Evolutionary conservation across 2,888 invertebrate species (phyloP).

Genomic region (Chloroclystis v-ata): DNA sequence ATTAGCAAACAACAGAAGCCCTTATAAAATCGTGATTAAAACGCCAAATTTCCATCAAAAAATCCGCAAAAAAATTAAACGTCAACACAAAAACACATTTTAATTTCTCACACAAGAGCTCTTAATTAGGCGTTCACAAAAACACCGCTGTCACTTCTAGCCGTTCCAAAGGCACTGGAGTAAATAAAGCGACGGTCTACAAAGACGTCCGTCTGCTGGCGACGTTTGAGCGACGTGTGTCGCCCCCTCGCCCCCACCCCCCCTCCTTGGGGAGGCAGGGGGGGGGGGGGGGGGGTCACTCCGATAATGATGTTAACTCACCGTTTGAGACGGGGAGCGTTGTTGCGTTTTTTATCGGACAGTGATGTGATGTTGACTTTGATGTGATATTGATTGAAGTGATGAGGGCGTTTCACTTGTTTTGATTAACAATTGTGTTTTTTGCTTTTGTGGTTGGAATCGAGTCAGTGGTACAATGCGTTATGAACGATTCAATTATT

Average conservation of each 20-base stretch:
- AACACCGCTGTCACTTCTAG: conserved; percentile 63
- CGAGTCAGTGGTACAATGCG: not conserved
- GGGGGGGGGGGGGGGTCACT: conserved; percentile 31
- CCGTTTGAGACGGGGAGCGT: conserved; percentile 63
- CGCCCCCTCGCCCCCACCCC: conserved; percentile 44
- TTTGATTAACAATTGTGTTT: conserved; percentile 10
- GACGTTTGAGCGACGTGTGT: conserved; percentile 77
- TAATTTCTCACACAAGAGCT: conserved; percentile 33
- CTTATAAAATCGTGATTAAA: no score
- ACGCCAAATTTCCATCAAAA: not conserved
- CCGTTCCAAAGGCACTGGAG: conserved; percentile 52
- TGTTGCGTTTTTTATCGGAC: conserved; percentile 62
- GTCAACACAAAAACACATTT: conserved; percentile 29
- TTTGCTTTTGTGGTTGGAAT: conserved; percentile 2
- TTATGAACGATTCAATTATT: no score
- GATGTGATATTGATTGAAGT: conserved; percentile 37
- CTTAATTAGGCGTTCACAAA: conserved; percentile 48
- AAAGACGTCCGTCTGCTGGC: conserved; percentile 76
- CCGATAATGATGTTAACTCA: conserved; percentile 76
- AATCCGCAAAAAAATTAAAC: conserved; percentile 6
- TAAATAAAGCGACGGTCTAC: conserved; percentile 75
- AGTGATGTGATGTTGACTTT: conserved; percentile 27
- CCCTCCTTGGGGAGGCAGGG: conserved; percentile 27
- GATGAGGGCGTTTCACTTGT: conserved; percentile 8
- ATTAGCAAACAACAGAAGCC: no score